Evolutionary conservation across 2,888 invertebrate genomes (phyloP), one percentile per base, ranked within the genome.

Genomic region (Pachymerium ferrugineum): DNA sequence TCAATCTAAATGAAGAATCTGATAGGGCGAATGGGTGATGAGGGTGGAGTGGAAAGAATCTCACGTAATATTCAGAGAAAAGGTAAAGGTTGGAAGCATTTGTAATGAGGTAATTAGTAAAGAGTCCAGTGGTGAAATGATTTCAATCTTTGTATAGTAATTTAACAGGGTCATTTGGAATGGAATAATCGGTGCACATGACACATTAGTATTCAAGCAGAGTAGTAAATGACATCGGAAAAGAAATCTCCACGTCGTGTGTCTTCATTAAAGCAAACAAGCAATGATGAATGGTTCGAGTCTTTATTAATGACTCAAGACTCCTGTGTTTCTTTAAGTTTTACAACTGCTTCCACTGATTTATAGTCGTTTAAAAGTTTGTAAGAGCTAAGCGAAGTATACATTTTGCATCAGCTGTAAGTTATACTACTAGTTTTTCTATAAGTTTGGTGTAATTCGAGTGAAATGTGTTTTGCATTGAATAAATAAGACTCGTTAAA

Each of bases 321-420:
- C 62, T 62, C 25, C 62, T 28, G 62, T 14, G 62, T 25, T 62
- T 62, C 62, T 62, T 62, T 62, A 62, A 62, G 25, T 62, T 62
- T n/a, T 62, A 28, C 28, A 62, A 62, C 62, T 62, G 62, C 62
- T 28, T 62, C 62, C 25, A 4, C 12, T 62, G 62, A 62, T 62
- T 62, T 62, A 62, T 62, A 62, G 62, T 62, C 62, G 25, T 62
- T 62, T 62, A 62, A 62, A 54, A 62, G 62, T 62, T 62, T 62
- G 62, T n/a, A 62, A 62, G 62, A 25, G 62, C 62, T 62, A 62
- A 62, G 62, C 62, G 62, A 62, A 62, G 62, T 62, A 62, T 62
- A 62, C 62, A 62, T 62, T 62, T 62, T 62, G 62, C 62, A 62
- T 62, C 62, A 62, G 62, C 62, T 62, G 62, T 62, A 62, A 62